Conservation (phyloP, 2,888 invertebrate genomes). For the Stictocephala bisonia region DNA sequence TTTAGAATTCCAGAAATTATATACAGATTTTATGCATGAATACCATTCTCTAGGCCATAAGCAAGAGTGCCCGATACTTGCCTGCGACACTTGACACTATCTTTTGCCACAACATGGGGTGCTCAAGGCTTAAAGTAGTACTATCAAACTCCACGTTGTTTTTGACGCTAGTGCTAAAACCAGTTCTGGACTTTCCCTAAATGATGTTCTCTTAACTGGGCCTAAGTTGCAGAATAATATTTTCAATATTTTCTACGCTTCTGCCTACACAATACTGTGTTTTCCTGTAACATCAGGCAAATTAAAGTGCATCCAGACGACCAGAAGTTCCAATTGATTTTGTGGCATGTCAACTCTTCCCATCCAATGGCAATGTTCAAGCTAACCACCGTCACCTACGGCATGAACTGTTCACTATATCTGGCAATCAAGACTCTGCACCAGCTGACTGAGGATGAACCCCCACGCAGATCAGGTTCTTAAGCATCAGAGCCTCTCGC, state of each 20-base stretch:
- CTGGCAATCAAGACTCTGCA: too few species aligned
- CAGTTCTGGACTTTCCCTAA: neutral
- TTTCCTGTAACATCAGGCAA: neutral
- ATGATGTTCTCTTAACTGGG: neutral
- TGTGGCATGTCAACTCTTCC: neutral
- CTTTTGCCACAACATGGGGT: neutral
- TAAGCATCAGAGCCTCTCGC: slow-evolving; percentile 43
- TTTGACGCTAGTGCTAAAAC: slow-evolving; percentile 6
- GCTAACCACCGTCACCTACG: neutral
- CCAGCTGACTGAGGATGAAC: too few species aligned
- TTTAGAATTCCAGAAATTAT: too few species aligned
- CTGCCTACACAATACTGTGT: neutral
- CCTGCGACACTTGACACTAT: too few species aligned
- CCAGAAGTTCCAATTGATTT: too few species aligned
- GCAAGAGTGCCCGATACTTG: too few species aligned
- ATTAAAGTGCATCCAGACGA: too few species aligned
- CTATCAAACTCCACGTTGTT: neutral
- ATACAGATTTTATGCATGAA: too few species aligned
- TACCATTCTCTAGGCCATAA: too few species aligned
- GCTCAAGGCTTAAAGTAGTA: neutral
- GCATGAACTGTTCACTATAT: neutral
- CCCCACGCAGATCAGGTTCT: slow-evolving; percentile 48
- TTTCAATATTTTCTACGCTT: neutral
- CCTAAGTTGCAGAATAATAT: slow-evolving; percentile 9
- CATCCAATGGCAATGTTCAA: neutral